phyloP scores from a whole-genome alignment of 1,140 invertebrate species.

The Eciton burchellii region DNA sequence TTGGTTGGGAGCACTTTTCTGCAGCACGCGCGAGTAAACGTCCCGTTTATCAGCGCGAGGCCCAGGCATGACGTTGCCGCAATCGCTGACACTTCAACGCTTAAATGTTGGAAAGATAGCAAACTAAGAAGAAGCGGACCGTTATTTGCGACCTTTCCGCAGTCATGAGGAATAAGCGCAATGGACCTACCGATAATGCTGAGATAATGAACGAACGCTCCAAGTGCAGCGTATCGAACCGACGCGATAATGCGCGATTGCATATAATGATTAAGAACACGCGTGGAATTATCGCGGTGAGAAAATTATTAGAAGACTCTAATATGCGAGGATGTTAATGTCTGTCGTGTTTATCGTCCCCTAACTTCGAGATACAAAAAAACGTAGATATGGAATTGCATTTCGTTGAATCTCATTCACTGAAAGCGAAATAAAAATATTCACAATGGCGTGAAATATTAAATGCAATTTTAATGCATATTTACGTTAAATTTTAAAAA shows the following conservation, averaged over 20 bases:
- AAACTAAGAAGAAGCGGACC: slow-evolving; percentile 26
- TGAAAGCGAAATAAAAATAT: not conserved
- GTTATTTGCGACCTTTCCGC: slow-evolving; percentile 40
- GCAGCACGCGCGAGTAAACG: slow-evolving; percentile 62
- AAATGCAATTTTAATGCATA: not conserved
- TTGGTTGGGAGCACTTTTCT: slow-evolving; percentile 69
- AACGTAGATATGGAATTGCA: too few relatives aligned
- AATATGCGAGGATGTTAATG: too few relatives aligned
- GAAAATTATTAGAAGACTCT: too few relatives aligned
- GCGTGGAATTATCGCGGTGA: too few relatives aligned
- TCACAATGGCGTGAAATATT: not conserved
- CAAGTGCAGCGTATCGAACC: not conserved
- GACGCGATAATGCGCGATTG: too few relatives aligned
- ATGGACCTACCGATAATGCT: slow-evolving; percentile 12
- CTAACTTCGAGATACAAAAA: too few relatives aligned
- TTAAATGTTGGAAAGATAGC: slow-evolving; percentile 54
- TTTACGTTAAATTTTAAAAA: not conserved
- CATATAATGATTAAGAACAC: too few relatives aligned
- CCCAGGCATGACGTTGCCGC: slow-evolving; percentile 62
- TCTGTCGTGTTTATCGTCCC: too few relatives aligned
- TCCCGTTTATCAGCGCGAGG: slow-evolving; percentile 68
- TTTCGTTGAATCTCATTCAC: too few relatives aligned
- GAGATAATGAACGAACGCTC: not conserved
- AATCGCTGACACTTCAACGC: slow-evolving; percentile 61
- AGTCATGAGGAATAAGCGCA: slow-evolving; percentile 29